phyloP scores from a whole-genome alignment of 1,140 invertebrate species.

The Gryllus bimaculatus region DNA sequence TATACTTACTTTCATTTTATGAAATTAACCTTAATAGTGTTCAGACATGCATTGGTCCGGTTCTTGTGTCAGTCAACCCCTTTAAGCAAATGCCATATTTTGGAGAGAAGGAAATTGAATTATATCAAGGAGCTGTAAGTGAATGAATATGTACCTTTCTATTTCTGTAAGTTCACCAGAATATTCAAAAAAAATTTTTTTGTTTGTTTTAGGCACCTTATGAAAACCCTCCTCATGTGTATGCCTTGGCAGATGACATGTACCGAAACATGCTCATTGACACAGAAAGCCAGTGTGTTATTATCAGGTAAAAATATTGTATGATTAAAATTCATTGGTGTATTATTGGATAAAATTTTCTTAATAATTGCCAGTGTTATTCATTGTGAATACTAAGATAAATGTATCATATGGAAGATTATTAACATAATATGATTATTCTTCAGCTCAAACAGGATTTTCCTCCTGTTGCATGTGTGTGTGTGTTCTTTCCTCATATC shows the following conservation, averaged over 20 bases:
- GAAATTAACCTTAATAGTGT: neutral
- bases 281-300: constrained; percentile 63
- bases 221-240: constrained; percentile 70
- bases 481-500: no score
- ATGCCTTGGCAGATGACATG: constrained; percentile 66
- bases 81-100: constrained; percentile 69
- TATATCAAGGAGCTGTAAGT: constrained; percentile 65
- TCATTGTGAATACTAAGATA: no score
- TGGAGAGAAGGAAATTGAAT: constrained; percentile 58
- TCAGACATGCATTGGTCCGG: constrained; percentile 74
- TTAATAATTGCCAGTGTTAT: no score
- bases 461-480: no score
- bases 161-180: neutral
- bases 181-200: constrained; percentile 6
- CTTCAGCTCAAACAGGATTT: no score
- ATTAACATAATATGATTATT: no score
- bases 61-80: constrained; percentile 69
- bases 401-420: no score
- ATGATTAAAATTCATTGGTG: no score
- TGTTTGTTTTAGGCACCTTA: constrained; percentile 48
- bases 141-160: constrained; percentile 20
- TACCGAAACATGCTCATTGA: constrained; percentile 69
- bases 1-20: neutral
- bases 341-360: no score
- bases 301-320: constrained; percentile 49